Evolutionary conservation across 2,113 vertebrate genomes (phyloP), one percentile per base, ranked within the genome.

Genomic region (Emydura subglobosa): DNA sequence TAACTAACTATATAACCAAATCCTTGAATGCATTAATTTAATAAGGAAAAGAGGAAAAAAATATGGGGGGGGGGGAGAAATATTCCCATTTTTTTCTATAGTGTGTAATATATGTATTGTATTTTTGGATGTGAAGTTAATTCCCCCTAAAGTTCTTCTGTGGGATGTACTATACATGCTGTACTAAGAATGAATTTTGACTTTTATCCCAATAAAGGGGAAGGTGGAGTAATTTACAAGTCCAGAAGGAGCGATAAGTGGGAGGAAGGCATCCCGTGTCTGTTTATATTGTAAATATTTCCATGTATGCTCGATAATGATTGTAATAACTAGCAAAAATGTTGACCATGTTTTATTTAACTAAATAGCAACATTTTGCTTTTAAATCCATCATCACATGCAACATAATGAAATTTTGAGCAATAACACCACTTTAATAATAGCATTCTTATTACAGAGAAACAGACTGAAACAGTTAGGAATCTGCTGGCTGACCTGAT

Each of bases 341-440:
- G n/a, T 88, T 82, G 79, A 95, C 94, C 89, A 88, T 85, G 76
- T 86, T 97, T 96, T 95, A 83, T 92, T 97, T 97, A 96, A 96
- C 76, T 57, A 82, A 95, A 88, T 90, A 98, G 94, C 87, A 97
- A 90, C 97, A 92, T 96, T 98, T 98, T 97, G 94, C 94, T 97
- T 97, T 98, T 98, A 98, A 98, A 98, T 98, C 97, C 86, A 96
- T 97, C 96, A 97, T 97, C 95, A 72, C 96, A 96, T 97, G 86
- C 93, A 98, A 95, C 81, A 95, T 93, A 98, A 97, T 98, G 96
- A 98, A 98, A 98, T 95, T 97, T 97, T 97, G 91, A 98, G 95
- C 95, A 98, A 96, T 95, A 98, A 96, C 96, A 98, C 96, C 96
- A 98, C 95, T 94, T 97, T 95, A 96, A 91, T 91, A 95, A 13